These are phyloP conservation scores for Bradynema listronoti DNA, from an alignment of 1,140 invertebrate genomes.

Conservation along the genomic window DNA sequence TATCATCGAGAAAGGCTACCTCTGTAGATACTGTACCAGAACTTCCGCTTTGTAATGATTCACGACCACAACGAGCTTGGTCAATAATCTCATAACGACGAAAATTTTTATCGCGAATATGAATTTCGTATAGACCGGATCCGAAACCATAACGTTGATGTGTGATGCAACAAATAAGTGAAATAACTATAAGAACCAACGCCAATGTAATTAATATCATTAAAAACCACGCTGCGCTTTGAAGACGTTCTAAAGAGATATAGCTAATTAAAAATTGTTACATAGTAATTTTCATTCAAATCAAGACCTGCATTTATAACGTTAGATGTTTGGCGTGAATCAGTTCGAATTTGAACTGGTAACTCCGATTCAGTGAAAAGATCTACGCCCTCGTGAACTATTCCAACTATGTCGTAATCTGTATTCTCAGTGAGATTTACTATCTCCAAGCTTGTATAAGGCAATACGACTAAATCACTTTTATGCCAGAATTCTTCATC, in stretches of 20 bases:
- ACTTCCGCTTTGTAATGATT: no score
- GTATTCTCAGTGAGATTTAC: slow-evolving; percentile 34
- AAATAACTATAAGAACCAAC: slow-evolving; percentile 41
- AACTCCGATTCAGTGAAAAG: slow-evolving; percentile 20
- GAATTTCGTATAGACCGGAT: no score
- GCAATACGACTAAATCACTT: slow-evolving; percentile 40
- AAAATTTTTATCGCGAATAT: no score
- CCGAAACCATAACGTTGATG: slow-evolving; percentile 1
- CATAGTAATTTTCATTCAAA: slow-evolving; percentile 3
- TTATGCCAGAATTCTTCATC: slow-evolving; percentile 33
- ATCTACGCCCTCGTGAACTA: slow-evolving; percentile 43
- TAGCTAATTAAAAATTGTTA: slow-evolving; percentile 17
- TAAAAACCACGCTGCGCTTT: slow-evolving; percentile 54
- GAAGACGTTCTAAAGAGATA: slow-evolving; percentile 44
- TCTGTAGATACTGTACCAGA: no score
- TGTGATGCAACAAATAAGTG: slow-evolving; percentile 36
- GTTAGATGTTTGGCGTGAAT: slow-evolving; percentile 8
- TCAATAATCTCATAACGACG: no score
- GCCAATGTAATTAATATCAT: slow-evolving; percentile 39
- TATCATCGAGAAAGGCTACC: no score
- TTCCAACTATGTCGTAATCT: slow-evolving; percentile 46
- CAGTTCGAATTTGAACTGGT: slow-evolving; percentile 36
- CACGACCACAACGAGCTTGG: no score
- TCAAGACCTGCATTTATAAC: slow-evolving; percentile 46
- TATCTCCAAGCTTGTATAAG: slow-evolving; percentile 34